phyloP scores from a whole-genome alignment of 2,797 vertebrate genomes.

The Arnoldichthys spilopterus region DNA sequence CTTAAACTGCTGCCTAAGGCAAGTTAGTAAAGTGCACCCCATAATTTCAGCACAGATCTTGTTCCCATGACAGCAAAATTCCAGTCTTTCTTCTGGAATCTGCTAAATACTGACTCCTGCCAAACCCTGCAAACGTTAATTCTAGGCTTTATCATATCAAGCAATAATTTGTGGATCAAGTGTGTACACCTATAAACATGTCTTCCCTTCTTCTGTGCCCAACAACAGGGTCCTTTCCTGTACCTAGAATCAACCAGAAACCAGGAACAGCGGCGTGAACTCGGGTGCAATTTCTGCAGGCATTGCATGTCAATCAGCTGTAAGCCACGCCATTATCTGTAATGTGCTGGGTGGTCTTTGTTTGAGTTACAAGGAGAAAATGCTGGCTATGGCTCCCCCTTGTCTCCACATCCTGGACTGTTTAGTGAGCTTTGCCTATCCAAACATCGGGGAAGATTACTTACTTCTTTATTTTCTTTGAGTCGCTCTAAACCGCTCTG shows the following conservation, averaged over 20 bases:
- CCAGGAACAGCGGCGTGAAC: too few relatives aligned
- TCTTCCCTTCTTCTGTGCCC: background rate
- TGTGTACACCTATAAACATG: slow-evolving; percentile 23
- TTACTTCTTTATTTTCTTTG: slow-evolving; percentile 56
- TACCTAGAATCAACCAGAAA: too few relatives aligned
- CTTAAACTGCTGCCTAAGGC: slow-evolving; percentile 45
- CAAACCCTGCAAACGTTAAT: slow-evolving; percentile 27
- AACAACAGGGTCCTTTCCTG: background rate
- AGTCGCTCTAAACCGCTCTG: slow-evolving; percentile 41
- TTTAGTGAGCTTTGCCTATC: slow-evolving; percentile 56
- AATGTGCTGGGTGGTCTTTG: slow-evolving; percentile 54
- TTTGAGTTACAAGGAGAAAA: slow-evolving; percentile 46
- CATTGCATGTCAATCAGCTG: slow-evolving; percentile 37
- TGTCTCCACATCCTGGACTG: slow-evolving; percentile 54
- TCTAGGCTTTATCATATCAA: slow-evolving; percentile 25
- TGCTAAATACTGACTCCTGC: slow-evolving; percentile 15
- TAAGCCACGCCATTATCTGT: slow-evolving; percentile 44
- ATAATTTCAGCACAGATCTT: slow-evolving; percentile 37
- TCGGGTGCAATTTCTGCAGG: slow-evolving; percentile 11
- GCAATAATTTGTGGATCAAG: slow-evolving; percentile 11
- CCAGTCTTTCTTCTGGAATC: slow-evolving; percentile 34
- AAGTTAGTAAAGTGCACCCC: slow-evolving; percentile 32
- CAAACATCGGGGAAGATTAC: slow-evolving; percentile 56
- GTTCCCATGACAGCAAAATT: slow-evolving; percentile 34
- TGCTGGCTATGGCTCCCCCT: slow-evolving; percentile 37